Conservation (phyloP, 2,797 vertebrate genomes). For the Sebastolobus alascanus region DNA sequence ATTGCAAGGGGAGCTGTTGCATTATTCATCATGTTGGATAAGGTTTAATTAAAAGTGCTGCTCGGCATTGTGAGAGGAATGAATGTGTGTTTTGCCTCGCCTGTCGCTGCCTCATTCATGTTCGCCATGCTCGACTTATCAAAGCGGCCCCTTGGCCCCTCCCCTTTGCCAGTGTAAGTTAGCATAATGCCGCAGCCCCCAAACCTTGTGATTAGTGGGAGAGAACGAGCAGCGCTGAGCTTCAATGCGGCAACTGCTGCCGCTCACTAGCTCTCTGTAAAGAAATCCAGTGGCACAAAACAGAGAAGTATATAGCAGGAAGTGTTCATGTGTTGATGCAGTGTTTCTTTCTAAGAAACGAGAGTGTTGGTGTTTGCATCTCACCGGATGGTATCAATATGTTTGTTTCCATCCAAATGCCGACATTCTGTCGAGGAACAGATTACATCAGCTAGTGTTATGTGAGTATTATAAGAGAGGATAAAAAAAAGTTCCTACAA, state of each 20-base stretch:
- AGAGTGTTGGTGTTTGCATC: background rate
- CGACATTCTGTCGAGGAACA: background rate
- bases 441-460: background rate
- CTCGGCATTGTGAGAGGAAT: conserved; percentile 91
- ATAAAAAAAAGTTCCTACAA: background rate
- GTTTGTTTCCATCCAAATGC: conserved; percentile 1
- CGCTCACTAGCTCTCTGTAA: conserved; percentile 30
- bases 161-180: conserved; percentile 82
- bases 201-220: conserved; percentile 89
- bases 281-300: conserved; percentile 48
- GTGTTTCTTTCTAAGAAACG: conserved; percentile 8
- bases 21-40: conserved; percentile 96
- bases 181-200: conserved; percentile 88
- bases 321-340: conserved; percentile 30
- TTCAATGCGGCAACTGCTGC: conserved; percentile 51
- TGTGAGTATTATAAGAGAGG: background rate
- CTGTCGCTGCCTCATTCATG: conserved; percentile 94
- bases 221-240: conserved; percentile 54
- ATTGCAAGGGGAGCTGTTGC: conserved; percentile 89
- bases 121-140: conserved; percentile 93
- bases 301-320: conserved; percentile 29
- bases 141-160: conserved; percentile 85
- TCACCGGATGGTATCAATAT: background rate
- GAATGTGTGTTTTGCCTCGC: conserved; percentile 95
- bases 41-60: conserved; percentile 98